Evolutionary conservation across 2,797 vertebrate species (phyloP), one percentile per base, ranked within the genome.

Genomic region (Podargus strigoides): DNA sequence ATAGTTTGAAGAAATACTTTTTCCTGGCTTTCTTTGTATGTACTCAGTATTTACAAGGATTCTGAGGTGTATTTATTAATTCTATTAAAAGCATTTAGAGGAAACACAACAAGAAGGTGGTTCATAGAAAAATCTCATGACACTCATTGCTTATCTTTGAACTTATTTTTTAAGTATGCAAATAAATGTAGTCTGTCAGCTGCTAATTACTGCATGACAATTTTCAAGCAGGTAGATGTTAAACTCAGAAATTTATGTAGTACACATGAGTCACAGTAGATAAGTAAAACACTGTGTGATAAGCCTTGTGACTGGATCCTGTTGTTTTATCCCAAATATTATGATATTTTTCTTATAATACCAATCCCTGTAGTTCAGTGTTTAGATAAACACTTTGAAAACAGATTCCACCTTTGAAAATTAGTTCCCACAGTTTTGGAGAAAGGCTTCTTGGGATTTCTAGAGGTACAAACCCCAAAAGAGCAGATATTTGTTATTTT

Each of bases 81-180:
- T 94, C 26, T 46, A 3, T 73, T 59, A 55, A 80, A 67, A 34
- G n/a, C 93, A 49, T 53, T 92, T 88, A 63, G 42, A 70, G 58
- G n/a, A n/a, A 93, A 78, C 36, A 62, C 24, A 55, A n/a, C 7
- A 78, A 89, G 75, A 84, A 86, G 47, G 26, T 85, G 30, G n/a
- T 88, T 94, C 30, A 14, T 21, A 80, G 50, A 60, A 93, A 93
- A 91, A 93, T 88, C 56, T 72, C 49, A 70, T 85, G 87, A 85
- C 7, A 5, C 0, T 79, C 63, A 46, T 89, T 76, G 46, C 60
- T 85, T 90, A 26, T 56, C 55, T 95, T 93, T 91, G 78, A 82
- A 72, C 74, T 84, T 93, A 58, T n/a, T n/a, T n/a, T n/a, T n/a
- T 72, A 83, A 78, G 12, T 44, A 58, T 70, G 28, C 52, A 91